Evolutionary conservation across 2,113 vertebrate genomes (phyloP), one percentile per base, ranked within the genome.

Genomic region (Willisornis vidua): DNA sequence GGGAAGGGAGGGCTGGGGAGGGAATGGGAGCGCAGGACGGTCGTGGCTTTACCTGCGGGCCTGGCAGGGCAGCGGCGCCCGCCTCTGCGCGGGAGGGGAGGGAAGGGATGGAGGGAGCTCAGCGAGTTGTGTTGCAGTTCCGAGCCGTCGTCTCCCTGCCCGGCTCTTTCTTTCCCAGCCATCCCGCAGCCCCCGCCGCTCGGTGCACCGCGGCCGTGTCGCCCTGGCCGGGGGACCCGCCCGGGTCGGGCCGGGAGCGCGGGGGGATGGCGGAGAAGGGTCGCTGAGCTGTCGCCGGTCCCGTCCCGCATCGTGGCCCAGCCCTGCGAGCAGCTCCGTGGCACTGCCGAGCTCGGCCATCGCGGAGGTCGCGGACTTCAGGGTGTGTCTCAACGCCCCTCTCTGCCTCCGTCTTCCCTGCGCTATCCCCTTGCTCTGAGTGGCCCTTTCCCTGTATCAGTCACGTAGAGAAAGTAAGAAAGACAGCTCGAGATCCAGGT

Each of bases 111-210:
- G 43, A 31, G 25, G 19, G 20, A 6, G 43, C 14, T 11, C 28
- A 0, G 43, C 1, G 58, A 29, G 78, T 29, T 28, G 31, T 6
- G 19, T 2, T 8, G 39, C 11, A 14, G 49, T 5, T n/a, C 25
- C 5, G 22, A 6, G 3, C 19, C 35, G 20, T 9, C 29, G 1
- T 19, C 29, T 7, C 11, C 39, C 37, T 43, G 1, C 48, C 59
- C 41, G 1, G 35, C 41, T 29, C 3, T 46, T 1, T 0, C 18
- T 61, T 33, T 67, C 28, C 74, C n/a, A 0, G 76, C 6, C 73
- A 4, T 20, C 78, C 37, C 9, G 82, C 57, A 6, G 41, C 15
- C 14, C 41, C 41, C 41, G 41, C 41, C 41, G 41, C 41, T 43
- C 70, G 67, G 73, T 14, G 26, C 18, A 3, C 31, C 10, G 16